phyloP scores from a whole-genome alignment of 2,113 vertebrate genomes.

The Psittacula cyanocephala region DNA sequence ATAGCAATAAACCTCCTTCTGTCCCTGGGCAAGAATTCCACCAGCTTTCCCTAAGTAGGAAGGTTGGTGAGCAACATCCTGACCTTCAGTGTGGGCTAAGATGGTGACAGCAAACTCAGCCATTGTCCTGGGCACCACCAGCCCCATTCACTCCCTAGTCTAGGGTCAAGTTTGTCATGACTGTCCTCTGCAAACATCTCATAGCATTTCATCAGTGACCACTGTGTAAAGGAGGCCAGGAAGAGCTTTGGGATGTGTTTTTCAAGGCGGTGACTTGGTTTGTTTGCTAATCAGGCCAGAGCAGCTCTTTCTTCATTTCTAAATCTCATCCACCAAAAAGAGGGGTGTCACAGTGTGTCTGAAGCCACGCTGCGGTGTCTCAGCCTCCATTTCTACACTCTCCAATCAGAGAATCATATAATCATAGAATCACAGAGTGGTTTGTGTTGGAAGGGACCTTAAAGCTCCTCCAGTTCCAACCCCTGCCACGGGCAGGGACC shows the following conservation, averaged over 20 bases:
- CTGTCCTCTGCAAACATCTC: not conserved
- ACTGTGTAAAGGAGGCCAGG: not conserved
- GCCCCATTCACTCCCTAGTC: not conserved
- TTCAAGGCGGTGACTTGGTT: not conserved
- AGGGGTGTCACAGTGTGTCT: not conserved
- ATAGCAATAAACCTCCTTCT: not conserved
- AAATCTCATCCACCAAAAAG: not conserved
- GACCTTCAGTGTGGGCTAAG: not conserved
- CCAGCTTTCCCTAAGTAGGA: not conserved
- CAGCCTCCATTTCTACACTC: not conserved
- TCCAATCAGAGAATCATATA: not conserved
- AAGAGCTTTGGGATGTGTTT: not conserved
- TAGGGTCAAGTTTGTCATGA: not conserved
- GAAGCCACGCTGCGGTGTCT: not conserved
- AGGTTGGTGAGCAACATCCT: not conserved
- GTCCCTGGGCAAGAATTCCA: not conserved
- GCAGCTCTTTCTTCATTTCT: not conserved
- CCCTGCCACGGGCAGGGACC: rapidly evolving
- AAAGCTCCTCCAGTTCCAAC: not conserved
- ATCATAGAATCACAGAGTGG: not conserved
- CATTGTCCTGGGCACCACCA: not conserved
- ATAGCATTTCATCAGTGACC: too few species aligned
- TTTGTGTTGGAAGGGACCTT: not conserved
- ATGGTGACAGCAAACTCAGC: not conserved
- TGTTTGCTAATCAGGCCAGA: not conserved